A percentile compares a stretch with the other conserved stretches of the same genome.
Evolutionary conservation across 1,140 invertebrate genomes (phyloP).

Genomic region (Ylistrum balloti): DNA sequence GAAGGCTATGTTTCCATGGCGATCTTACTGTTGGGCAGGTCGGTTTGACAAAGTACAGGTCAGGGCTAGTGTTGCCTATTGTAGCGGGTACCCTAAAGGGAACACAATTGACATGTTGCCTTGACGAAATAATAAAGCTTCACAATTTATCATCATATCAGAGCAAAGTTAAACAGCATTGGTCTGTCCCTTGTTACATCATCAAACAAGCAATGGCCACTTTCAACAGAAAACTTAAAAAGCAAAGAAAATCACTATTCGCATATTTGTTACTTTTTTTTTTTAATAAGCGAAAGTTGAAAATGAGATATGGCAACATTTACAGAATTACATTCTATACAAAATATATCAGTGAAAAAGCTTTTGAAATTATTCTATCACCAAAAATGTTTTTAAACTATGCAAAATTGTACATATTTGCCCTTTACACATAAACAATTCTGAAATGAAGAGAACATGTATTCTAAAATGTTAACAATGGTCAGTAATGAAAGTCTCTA

Average conservation of each 20-base stretch:
- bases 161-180: no score
- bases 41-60: background rate
- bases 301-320: background rate
- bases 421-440: background rate
- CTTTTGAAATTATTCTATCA: background rate
- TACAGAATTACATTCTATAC: background rate
- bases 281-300: conserved; percentile 1
- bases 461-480: background rate
- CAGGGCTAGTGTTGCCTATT: conserved; percentile 32
- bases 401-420: background rate
- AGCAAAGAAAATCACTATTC: background rate
- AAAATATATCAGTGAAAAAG: background rate
- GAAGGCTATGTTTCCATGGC: conserved; percentile 8
- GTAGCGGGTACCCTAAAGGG: conserved; percentile 8
- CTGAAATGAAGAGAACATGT: background rate
- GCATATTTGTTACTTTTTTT: background rate
- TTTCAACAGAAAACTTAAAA: background rate
- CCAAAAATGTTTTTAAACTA: background rate
- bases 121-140: conserved; percentile 10
- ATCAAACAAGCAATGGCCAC: background rate
- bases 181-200: no score
- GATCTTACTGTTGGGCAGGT: conserved; percentile 31
- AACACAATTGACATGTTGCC: conserved; percentile 26
- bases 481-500: background rate
- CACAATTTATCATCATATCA: background rate